A percentile compares a stretch with the other conserved stretches of the same genome.
Evolutionary conservation across 2,888 invertebrate species (phyloP).

Genomic region (Scaptomyza polygonia): DNA sequence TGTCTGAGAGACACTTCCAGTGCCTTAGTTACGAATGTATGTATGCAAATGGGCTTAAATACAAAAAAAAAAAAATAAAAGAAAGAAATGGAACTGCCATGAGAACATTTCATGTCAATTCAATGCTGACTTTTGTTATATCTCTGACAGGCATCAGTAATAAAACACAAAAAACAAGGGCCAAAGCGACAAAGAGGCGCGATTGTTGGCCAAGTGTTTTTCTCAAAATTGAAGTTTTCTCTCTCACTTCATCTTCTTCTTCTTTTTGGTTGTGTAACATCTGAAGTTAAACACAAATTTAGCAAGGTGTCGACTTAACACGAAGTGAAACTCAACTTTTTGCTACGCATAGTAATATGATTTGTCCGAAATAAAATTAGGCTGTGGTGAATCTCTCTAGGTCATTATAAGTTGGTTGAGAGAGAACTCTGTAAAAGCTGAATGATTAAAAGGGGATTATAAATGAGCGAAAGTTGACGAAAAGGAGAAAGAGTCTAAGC

Average conservation of each 20-base stretch:
- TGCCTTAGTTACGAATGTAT: slow-evolving; percentile 14
- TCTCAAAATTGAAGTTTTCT: slow-evolving; percentile 11
- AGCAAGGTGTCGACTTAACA: slow-evolving; percentile 74
- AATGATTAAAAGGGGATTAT: slow-evolving; percentile 56
- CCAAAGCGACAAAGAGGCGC: slow-evolving; percentile 18
- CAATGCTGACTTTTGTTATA: slow-evolving; percentile 59
- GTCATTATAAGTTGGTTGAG: slow-evolving; percentile 16
- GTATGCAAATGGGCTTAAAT: slow-evolving; percentile 58
- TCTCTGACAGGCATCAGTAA: slow-evolving; percentile 68
- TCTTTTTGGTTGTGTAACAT: slow-evolving; percentile 23
- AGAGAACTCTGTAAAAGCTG: slow-evolving; percentile 45
- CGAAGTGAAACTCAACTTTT: slow-evolving; percentile 62
- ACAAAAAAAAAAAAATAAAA: background rate
- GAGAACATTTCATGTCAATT: slow-evolving; percentile 69
- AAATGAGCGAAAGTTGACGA: slow-evolving; percentile 54
- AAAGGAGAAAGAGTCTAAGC: slow-evolving; percentile 16
- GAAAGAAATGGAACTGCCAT: slow-evolving; percentile 78
- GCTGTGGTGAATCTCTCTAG: slow-evolving; percentile 44
- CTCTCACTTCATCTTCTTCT: background rate
- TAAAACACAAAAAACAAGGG: slow-evolving; percentile 37
- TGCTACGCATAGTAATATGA: slow-evolving; percentile 26
- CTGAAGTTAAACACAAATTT: slow-evolving; percentile 60
- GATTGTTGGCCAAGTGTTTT: slow-evolving; percentile 29
- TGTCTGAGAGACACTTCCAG: slow-evolving; percentile 41
- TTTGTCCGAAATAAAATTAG: slow-evolving; percentile 49